Evolutionary conservation across 2,888 invertebrate species (phyloP).

Genomic region (Aphodius granarius): DNA sequence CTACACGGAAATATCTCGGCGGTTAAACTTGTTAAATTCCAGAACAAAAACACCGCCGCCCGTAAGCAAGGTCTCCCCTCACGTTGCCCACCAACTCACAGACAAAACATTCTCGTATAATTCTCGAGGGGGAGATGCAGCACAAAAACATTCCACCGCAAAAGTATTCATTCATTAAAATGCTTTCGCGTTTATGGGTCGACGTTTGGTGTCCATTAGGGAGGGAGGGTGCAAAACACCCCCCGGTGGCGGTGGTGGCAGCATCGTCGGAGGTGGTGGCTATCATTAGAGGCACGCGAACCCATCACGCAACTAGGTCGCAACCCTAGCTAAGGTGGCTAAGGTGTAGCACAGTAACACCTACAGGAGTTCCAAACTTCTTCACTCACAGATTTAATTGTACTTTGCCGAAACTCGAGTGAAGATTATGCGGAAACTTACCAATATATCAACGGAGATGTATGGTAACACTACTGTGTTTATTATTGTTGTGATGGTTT

Average conservation of each 20-base stretch:
- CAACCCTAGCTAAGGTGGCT: background rate
- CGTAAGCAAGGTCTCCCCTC: background rate
- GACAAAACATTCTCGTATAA: background rate
- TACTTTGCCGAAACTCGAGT: background rate
- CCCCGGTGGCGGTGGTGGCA: background rate
- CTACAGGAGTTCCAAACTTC: background rate
- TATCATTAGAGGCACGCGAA: constrained; percentile 23
- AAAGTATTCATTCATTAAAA: constrained; percentile 45
- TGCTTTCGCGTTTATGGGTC: constrained; percentile 29
- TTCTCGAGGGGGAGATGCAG: background rate
- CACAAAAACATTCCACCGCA: constrained; percentile 37
- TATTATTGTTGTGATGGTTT: no score
- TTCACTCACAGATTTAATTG: background rate
- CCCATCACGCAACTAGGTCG: constrained; percentile 20
- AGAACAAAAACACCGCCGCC: constrained; percentile 12
- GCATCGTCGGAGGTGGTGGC: background rate
- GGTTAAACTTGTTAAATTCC: background rate
- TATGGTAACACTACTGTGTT: no score
- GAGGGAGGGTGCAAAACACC: constrained; percentile 10
- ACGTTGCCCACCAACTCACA: background rate
- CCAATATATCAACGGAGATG: background rate
- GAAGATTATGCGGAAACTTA: background rate
- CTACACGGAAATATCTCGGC: background rate
- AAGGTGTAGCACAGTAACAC: background rate
- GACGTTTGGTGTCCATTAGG: constrained; percentile 29